Evolutionary conservation across 2,797 vertebrate species (phyloP).

Genomic region (Myotis myotis): DNA sequence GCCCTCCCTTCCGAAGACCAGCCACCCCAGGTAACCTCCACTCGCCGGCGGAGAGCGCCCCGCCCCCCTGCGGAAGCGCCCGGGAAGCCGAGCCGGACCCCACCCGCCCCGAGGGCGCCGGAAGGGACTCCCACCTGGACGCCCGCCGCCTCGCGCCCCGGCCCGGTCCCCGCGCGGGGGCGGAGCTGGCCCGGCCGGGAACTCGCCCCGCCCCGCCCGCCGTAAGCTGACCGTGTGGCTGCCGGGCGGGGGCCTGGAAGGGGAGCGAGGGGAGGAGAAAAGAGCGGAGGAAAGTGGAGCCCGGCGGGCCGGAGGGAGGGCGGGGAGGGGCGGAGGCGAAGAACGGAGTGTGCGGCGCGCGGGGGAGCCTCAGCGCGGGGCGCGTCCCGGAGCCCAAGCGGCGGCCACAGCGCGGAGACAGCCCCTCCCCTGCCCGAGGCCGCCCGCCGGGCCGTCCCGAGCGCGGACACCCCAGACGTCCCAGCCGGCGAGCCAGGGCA

Average conservation of each 20-base stretch:
- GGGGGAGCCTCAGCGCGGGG: background rate
- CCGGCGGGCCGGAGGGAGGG: background rate
- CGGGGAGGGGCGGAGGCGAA: slow-evolving; percentile 30
- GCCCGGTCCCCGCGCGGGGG: slow-evolving; percentile 31
- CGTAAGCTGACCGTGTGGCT: slow-evolving; percentile 53
- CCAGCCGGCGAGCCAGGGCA: background rate
- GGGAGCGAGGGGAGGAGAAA: slow-evolving; percentile 43
- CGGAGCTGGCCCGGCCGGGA: slow-evolving; percentile 39
- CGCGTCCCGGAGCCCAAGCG: slow-evolving; percentile 28
- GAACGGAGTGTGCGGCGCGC: background rate
- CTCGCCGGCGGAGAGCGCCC: rapidly evolving
- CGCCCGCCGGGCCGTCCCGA: slow-evolving; percentile 48
- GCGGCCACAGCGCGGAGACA: background rate
- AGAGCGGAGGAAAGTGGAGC: slow-evolving; percentile 38
- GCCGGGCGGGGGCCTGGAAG: slow-evolving; percentile 45
- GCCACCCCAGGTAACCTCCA: background rate
- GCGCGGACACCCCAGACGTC: slow-evolving; percentile 55
- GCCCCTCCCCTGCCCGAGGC: slow-evolving; percentile 26
- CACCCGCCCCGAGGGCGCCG: background rate
- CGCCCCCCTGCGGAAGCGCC: background rate
- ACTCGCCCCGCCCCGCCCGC: slow-evolving; percentile 65
- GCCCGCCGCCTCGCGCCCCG: background rate
- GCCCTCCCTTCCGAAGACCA: background rate
- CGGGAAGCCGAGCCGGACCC: background rate
- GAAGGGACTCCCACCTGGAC: slow-evolving; percentile 32